These are phyloP conservation scores for Megaustenia siamemsis DNA, from an alignment of 2,888 invertebrate genomes.

Conservation along the genomic window DNA sequence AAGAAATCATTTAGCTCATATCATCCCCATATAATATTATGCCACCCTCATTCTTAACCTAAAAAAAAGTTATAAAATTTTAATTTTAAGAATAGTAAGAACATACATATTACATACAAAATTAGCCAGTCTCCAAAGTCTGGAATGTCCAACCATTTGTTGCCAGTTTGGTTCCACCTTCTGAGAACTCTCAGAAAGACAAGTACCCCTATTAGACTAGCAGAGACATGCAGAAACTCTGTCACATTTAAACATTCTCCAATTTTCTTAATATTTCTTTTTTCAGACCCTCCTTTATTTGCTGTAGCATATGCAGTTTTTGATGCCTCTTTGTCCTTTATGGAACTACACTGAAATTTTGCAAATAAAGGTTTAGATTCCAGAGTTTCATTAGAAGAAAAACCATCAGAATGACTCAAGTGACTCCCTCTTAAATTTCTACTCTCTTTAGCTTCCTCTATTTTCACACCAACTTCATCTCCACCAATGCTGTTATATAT, in stretches of 20 bases:
- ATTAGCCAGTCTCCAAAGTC: slow-evolving; percentile 84
- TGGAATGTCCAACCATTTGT: slow-evolving; percentile 89
- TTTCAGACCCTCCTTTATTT: neutral
- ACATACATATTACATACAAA: slow-evolving; percentile 67
- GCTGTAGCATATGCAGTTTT: neutral
- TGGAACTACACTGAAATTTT: neutral
- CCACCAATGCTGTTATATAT: neutral
- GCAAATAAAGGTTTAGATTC: neutral
- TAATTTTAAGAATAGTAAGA: too few relatives aligned
- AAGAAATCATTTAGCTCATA: too few relatives aligned
- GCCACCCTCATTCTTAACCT: too few relatives aligned
- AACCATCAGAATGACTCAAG: neutral
- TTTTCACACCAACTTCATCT: neutral
- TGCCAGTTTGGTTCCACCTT: slow-evolving; percentile 91
- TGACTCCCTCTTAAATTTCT: neutral
- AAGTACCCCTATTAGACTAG: slow-evolving; percentile 55
- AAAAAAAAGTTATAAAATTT: too few relatives aligned
- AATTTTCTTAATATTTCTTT: neutral
- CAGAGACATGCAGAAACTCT: slow-evolving; percentile 18
- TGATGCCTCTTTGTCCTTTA: neutral
- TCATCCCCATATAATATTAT: too few relatives aligned
- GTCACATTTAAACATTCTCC: neutral
- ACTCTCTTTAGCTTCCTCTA: neutral
- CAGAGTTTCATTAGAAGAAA: neutral
- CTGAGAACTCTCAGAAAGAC: slow-evolving; percentile 84